Evolutionary conservation across 2,888 invertebrate genomes (phyloP).

Genomic region (Harpalus rubripes): DNA sequence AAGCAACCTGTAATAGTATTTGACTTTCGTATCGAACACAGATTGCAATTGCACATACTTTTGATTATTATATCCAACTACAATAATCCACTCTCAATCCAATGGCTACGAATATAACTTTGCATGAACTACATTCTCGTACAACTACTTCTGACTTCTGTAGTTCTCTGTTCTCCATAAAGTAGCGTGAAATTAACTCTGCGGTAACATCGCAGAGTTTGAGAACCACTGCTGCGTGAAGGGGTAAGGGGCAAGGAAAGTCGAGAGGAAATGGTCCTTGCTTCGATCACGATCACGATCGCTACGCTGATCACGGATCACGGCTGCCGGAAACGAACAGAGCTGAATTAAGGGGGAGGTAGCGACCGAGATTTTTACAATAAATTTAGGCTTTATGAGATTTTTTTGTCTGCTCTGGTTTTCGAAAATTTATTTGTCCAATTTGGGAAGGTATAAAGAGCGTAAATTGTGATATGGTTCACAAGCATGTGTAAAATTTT

Average conservation of each 20-base stretch:
- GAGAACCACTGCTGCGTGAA: not conserved
- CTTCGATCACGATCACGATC: conserved; percentile 59
- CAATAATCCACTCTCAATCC: no score
- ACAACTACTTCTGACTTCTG: not conserved
- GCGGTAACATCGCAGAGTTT: not conserved
- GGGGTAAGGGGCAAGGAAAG: conserved; percentile 1
- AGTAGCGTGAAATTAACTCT: not conserved
- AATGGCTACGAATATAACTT: no score
- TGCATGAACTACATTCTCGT: no score
- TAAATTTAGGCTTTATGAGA: conserved; percentile 15
- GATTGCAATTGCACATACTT: not conserved
- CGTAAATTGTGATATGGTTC: not conserved
- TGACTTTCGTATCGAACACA: no score
- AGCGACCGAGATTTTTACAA: conserved; percentile 10
- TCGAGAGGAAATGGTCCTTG: conserved; percentile 37
- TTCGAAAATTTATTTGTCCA: not conserved
- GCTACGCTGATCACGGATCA: conserved; percentile 54
- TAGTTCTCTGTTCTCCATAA: not conserved
- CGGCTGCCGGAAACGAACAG: not conserved
- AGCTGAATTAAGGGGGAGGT: conserved; percentile 13
- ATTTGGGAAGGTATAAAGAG: not conserved
- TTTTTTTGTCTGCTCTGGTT: not conserved
- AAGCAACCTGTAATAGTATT: no score
- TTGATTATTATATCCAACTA: not conserved
- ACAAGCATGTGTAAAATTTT: not conserved